Evolutionary conservation across 2,797 vertebrate genomes (phyloP).

Genomic region (Semotilus atromaculatus): DNA sequence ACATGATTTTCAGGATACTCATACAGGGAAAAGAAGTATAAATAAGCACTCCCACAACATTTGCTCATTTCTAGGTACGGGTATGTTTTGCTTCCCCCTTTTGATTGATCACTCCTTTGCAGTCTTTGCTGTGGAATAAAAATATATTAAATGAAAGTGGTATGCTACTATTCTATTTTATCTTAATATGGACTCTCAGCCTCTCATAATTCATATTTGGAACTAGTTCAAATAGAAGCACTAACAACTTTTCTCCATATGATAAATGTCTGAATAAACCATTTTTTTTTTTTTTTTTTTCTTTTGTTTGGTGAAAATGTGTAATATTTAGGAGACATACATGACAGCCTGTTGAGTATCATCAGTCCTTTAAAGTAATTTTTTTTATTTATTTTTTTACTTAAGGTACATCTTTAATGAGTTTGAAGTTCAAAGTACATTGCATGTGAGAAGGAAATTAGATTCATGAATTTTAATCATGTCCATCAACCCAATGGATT

Average conservation of each 20-base stretch:
- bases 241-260: slow-evolving; percentile 63
- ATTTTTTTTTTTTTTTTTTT: slow-evolving; percentile 43
- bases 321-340: slow-evolving; percentile 29
- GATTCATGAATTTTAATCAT: slow-evolving; percentile 53
- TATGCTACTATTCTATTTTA: slow-evolving; percentile 68
- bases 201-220: slow-evolving; percentile 64
- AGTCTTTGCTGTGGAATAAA: slow-evolving; percentile 59
- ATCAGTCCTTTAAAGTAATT: background rate
- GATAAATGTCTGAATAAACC: slow-evolving; percentile 65
- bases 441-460: slow-evolving; percentile 39
- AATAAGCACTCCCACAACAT: slow-evolving; percentile 59
- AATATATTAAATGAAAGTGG: slow-evolving; percentile 67
- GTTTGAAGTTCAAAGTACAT: slow-evolving; percentile 4
- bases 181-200: slow-evolving; percentile 69
- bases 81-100: slow-evolving; percentile 57
- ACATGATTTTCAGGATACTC: slow-evolving; percentile 44
- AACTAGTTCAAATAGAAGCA: slow-evolving; percentile 61
- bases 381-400: background rate
- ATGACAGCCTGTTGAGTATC: slow-evolving; percentile 23
- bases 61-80: slow-evolving; percentile 57
- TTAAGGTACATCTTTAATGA: background rate
- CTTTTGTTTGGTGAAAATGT: slow-evolving; percentile 34
- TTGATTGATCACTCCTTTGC: slow-evolving; percentile 58
- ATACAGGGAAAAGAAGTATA: slow-evolving; percentile 52
- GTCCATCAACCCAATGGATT: slow-evolving; percentile 36